Evolutionary conservation across 2,888 invertebrate species (phyloP).

Genomic region (Limenitis camilla): DNA sequence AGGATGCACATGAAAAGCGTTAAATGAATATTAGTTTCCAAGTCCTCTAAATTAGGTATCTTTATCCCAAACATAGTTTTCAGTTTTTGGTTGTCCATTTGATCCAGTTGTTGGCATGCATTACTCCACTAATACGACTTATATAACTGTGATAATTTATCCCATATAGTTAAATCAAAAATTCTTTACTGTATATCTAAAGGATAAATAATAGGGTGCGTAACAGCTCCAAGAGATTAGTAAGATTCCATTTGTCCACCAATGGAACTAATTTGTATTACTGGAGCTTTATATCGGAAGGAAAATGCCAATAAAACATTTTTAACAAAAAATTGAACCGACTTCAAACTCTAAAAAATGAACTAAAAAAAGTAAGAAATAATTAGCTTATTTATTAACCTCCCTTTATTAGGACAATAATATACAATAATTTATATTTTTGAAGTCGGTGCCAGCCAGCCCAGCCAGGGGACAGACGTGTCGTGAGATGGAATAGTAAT

Average conservation of each 20-base stretch:
- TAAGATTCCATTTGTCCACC: constrained; percentile 20
- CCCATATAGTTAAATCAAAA: constrained; percentile 30
- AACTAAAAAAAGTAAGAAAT: too few species aligned
- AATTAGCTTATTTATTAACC: too few species aligned
- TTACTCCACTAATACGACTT: neutral
- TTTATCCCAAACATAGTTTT: constrained; percentile 24
- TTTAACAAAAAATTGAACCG: too few species aligned
- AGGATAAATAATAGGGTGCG: constrained; percentile 29
- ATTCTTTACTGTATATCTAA: constrained; percentile 21
- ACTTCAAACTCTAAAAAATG: too few species aligned
- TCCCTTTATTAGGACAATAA: too few species aligned
- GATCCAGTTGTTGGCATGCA: neutral
- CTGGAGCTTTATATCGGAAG: too few species aligned
- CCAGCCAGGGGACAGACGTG: too few species aligned
- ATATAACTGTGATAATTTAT: constrained; percentile 29
- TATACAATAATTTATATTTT: too few species aligned
- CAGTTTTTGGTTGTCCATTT: constrained; percentile 12
- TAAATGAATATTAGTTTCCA: constrained; percentile 36
- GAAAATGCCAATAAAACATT: too few species aligned
- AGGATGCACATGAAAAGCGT: constrained; percentile 46
- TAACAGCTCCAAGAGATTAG: constrained; percentile 25
- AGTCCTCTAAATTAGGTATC: constrained; percentile 24
- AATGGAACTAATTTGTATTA: too few species aligned
- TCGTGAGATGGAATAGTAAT: too few species aligned
- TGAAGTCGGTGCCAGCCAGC: too few species aligned